A percentile compares a stretch with the other conserved stretches of the same genome.
Conservation (phyloP, 1,140 invertebrate species). For the Drosophila jambulina region DNA sequence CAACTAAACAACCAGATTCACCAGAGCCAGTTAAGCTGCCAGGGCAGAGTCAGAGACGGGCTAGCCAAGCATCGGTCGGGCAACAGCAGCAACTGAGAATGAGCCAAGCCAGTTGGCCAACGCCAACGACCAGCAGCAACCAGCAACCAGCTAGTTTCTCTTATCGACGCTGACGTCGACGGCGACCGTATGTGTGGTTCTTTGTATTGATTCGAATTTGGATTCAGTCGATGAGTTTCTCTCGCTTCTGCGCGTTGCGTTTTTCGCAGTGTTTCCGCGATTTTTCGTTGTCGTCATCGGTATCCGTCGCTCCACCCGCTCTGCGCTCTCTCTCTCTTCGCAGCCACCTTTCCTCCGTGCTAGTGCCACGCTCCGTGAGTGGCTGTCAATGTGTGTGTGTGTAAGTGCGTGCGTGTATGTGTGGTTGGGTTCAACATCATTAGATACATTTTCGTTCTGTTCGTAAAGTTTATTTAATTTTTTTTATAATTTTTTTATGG, state of each 20-base stretch:
- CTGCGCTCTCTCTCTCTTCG: constrained; percentile 36
- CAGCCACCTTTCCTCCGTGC: constrained; percentile 18
- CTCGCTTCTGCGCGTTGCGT: constrained; percentile 84
- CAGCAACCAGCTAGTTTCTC: constrained; percentile 29
- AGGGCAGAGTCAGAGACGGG: constrained; percentile 5
- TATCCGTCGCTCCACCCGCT: constrained; percentile 34
- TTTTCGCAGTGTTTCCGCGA: constrained; percentile 81
- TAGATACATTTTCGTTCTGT: constrained; percentile 42
- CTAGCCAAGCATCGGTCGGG: constrained; percentile 9
- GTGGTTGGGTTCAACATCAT: constrained; percentile 43
- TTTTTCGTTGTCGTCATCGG: constrained; percentile 79
- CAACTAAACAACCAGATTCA: constrained; percentile 22
- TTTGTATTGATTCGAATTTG: constrained; percentile 76
- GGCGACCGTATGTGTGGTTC: constrained; percentile 49
- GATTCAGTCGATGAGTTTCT: constrained; percentile 84
- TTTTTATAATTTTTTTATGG: constrained; percentile 22
- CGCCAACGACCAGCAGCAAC: constrained; percentile 19
- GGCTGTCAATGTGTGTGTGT: constrained; percentile 25
- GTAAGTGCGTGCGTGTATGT: constrained; percentile 15
- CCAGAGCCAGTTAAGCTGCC: constrained; percentile 18
- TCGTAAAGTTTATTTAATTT: constrained; percentile 14
- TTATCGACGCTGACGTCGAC: constrained; percentile 40
- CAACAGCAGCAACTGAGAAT: constrained; percentile 33
- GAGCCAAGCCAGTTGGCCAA: constrained; percentile 33
- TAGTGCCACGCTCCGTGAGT: constrained; percentile 36